Conservation (phyloP, 2,113 vertebrate species). For the Coptodon rendalli region DNA sequence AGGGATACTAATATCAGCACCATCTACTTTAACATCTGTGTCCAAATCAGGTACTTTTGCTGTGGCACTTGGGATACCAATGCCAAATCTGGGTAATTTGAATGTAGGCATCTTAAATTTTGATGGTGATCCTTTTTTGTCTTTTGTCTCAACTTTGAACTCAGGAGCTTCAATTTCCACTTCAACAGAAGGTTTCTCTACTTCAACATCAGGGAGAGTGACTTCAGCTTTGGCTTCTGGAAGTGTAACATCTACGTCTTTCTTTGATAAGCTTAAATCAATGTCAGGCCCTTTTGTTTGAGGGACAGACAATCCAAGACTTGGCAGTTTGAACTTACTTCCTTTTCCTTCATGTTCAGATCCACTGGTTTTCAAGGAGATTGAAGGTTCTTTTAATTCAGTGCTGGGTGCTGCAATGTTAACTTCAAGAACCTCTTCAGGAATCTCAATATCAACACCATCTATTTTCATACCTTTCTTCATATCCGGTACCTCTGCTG, state of each 20-base stretch:
- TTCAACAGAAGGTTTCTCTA: not conserved
- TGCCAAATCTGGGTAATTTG: conserved; percentile 1
- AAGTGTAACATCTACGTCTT: not conserved
- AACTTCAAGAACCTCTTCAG: not conserved
- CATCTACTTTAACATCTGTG: fast-evolving
- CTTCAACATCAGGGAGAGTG: not conserved
- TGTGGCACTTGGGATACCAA: fast-evolving
- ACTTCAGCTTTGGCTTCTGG: not conserved
- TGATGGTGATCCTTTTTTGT: not conserved
- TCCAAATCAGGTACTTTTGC: not conserved
- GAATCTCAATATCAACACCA: not conserved
- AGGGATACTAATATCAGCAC: not conserved
- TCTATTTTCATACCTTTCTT: not conserved
- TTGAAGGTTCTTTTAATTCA: not conserved
- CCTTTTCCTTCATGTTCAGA: not conserved
- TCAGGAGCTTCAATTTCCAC: fast-evolving
- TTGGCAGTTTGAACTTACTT: conserved; percentile 33
- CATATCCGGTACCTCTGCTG: not conserved
- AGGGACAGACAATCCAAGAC: conserved; percentile 4
- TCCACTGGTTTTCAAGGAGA: not conserved
- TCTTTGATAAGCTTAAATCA: not conserved
- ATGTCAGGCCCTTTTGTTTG: not conserved
- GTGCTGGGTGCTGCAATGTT: not conserved
- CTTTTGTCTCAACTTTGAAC: not conserved
- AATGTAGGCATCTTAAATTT: conserved; percentile 20